Percentiles rank a stretch among this genome's conserved stretches.
Evolutionary conservation across 2,888 invertebrate genomes (phyloP).

Genomic region (Psylliodes chrysocephalus): DNA sequence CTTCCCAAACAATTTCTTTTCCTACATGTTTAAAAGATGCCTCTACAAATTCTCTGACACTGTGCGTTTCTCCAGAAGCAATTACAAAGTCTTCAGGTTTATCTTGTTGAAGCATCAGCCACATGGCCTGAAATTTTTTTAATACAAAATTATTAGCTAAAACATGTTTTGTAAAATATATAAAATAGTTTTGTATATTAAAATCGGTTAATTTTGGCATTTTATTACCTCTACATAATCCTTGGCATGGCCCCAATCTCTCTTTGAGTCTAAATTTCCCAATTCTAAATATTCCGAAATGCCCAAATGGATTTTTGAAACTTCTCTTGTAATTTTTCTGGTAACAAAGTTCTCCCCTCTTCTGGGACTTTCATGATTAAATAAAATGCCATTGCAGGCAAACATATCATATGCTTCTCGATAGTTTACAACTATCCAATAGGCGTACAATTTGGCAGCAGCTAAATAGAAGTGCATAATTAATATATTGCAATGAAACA

Average conservation of each 20-base stretch:
- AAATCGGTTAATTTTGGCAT: too few species aligned
- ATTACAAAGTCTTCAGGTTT: constrained; percentile 96
- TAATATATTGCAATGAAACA: too few species aligned
- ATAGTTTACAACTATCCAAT: constrained; percentile 96
- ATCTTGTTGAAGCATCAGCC: constrained; percentile 97
- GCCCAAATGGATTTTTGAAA: constrained; percentile 94
- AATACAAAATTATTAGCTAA: too few species aligned
- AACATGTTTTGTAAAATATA: background rate
- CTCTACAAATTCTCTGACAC: constrained; percentile 96
- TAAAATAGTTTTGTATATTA: background rate
- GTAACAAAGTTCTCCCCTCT: constrained; percentile 99
- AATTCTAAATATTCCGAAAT: constrained; percentile 87
- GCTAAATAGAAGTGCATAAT: constrained; percentile 76
- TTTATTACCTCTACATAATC: constrained; percentile 88
- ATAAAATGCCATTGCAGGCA: constrained; percentile 95
- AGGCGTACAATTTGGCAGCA: constrained; percentile 94
- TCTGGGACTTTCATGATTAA: constrained; percentile 96
- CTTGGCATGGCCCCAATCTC: constrained; percentile 98
- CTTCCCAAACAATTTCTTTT: constrained; percentile 87
- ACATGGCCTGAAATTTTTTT: constrained; percentile 96
- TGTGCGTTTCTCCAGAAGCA: constrained; percentile 94
- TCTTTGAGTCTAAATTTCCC: constrained; percentile 93
- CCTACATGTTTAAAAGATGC: constrained; percentile 87
- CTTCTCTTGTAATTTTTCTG: constrained; percentile 95
- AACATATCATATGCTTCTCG: constrained; percentile 95